phyloP scores from a whole-genome alignment of 2,888 invertebrate species.

The Parnassius mnemosyne region DNA sequence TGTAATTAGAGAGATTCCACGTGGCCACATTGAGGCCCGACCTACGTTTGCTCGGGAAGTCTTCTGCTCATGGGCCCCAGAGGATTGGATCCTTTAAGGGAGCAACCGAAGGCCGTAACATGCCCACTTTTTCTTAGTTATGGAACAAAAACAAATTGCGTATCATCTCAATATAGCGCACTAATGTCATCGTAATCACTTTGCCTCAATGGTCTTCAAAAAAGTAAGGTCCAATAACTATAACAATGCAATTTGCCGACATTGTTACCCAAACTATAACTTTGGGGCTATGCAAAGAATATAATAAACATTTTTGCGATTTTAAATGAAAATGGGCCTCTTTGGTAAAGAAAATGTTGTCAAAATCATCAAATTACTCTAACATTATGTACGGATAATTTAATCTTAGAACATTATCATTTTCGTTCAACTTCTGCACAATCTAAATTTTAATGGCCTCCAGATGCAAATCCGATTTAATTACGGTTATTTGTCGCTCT shows the following conservation, averaged over 20 bases:
- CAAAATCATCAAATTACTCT: background rate
- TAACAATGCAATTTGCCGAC: background rate
- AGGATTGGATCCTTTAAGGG: too few species aligned
- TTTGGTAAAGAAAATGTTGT: background rate
- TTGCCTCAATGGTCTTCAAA: background rate
- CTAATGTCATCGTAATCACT: background rate
- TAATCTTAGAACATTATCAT: background rate
- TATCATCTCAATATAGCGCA: background rate
- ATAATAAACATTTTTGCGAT: too few species aligned
- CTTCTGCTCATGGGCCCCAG: too few species aligned
- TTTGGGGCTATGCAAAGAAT: background rate
- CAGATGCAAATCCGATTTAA: background rate
- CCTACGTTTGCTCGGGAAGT: too few species aligned
- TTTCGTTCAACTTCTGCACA: background rate
- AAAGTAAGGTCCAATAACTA: background rate
- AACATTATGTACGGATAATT: background rate
- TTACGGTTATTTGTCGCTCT: background rate
- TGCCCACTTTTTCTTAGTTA: background rate
- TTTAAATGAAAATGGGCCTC: background rate
- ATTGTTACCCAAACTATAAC: background rate
- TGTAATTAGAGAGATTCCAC: too few species aligned
- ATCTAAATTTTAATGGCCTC: background rate
- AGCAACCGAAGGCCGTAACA: too few species aligned
- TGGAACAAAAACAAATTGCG: background rate
- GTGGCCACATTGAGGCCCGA: too few species aligned